Percentiles rank a stretch among this genome's conserved stretches.
These are phyloP conservation scores for Catharus bicknelli DNA, from an alignment of 2,113 vertebrate species.

Conservation along the genomic window DNA sequence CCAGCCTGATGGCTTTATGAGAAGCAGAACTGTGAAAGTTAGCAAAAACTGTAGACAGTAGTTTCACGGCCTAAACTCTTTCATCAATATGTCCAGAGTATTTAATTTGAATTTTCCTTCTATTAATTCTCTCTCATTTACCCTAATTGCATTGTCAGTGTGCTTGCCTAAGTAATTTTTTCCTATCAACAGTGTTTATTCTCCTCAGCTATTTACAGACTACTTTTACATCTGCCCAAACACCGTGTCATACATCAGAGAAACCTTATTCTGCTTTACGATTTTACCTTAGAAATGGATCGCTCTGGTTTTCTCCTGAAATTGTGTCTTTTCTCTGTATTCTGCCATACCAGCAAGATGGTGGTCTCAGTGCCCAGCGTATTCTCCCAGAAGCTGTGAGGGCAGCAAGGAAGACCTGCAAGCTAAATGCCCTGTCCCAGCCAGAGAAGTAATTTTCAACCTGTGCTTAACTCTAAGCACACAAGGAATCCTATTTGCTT, in stretches of 20 bases:
- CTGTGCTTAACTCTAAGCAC: neutral
- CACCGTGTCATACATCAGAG: neutral
- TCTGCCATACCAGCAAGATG: fast-evolving
- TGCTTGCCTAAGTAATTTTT: constrained; percentile 6
- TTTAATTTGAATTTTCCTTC: constrained; percentile 11
- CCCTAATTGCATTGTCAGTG: neutral
- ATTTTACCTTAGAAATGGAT: neutral
- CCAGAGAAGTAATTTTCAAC: neutral
- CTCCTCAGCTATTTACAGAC: neutral
- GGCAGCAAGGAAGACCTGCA: neutral
- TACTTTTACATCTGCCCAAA: neutral
- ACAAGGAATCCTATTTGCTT: neutral
- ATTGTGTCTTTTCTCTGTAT: neutral
- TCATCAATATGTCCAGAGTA: neutral
- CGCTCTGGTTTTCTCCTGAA: neutral
- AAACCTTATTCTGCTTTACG: neutral
- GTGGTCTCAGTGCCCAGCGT: fast-evolving
- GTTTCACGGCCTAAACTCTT: neutral
- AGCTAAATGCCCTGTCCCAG: neutral
- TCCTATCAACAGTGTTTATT: neutral
- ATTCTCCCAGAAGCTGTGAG: neutral
- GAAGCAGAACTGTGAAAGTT: neutral
- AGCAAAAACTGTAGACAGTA: neutral
- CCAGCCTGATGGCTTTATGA: neutral
- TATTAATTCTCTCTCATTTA: constrained; percentile 21